A percentile compares a stretch with the other conserved stretches of the same genome.
Conservation (phyloP, 2,888 invertebrate genomes). For the Hirtodrosophila trivittata region DNA sequence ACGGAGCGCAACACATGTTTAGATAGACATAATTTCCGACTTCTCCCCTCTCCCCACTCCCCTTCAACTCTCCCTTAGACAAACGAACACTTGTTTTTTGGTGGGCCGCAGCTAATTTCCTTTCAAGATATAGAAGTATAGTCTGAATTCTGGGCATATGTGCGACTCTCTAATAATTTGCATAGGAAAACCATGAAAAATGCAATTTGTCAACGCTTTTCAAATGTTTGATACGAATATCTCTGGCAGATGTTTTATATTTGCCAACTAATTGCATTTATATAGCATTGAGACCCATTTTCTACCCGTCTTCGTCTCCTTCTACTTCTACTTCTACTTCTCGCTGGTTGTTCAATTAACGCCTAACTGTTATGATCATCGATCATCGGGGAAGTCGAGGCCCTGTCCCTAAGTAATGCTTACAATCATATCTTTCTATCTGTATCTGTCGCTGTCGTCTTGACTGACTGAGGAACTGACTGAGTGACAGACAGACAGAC, state of each 20-base stretch:
- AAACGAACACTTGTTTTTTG: slow-evolving; percentile 54
- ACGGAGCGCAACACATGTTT: slow-evolving; percentile 81
- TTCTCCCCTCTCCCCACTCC: slow-evolving; percentile 23
- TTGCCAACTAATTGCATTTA: slow-evolving; percentile 74
- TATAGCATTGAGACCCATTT: slow-evolving; percentile 38
- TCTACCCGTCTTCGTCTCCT: not conserved
- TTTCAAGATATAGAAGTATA: slow-evolving; percentile 56
- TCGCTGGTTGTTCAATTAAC: slow-evolving; percentile 21
- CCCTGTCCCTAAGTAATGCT: no score
- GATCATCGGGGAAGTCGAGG: slow-evolving; percentile 56
- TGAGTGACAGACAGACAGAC: slow-evolving; percentile 34
- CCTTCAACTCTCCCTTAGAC: no score
- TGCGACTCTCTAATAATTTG: slow-evolving; percentile 57
- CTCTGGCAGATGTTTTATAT: slow-evolving; percentile 72
- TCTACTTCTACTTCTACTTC: not conserved
- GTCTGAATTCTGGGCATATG: slow-evolving; percentile 69
- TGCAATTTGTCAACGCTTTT: slow-evolving; percentile 56
- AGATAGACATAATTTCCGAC: slow-evolving; percentile 81
- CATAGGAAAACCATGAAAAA: slow-evolving; percentile 71
- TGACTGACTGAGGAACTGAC: slow-evolving; percentile 40
- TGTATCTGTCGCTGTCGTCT: slow-evolving; percentile 29
- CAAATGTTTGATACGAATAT: not conserved
- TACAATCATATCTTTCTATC: slow-evolving; percentile 35
- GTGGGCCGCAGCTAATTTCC: slow-evolving; percentile 69
- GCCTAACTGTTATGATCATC: slow-evolving; percentile 42